A percentile compares a stretch with the other conserved stretches of the same genome.
Evolutionary conservation across 92 coral and sea anemone genomes (phyloP).

Genomic region (Diadumene lineata): DNA sequence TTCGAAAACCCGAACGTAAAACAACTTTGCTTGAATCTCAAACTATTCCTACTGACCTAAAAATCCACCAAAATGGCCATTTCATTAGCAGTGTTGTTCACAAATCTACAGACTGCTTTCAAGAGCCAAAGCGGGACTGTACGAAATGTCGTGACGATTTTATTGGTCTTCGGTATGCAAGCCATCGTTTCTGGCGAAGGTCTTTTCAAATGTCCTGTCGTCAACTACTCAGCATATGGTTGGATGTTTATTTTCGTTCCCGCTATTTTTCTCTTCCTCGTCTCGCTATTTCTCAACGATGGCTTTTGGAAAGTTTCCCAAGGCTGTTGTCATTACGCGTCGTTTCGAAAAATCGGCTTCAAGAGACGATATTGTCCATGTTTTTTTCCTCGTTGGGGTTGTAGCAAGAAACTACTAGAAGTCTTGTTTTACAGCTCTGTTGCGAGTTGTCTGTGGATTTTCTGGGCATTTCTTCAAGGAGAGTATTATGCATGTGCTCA

Average conservation of each 20-base stretch:
- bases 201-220: slow-evolving; percentile 67
- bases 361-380: slow-evolving; percentile 52
- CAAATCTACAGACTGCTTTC: slow-evolving; percentile 58
- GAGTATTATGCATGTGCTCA: slow-evolving; percentile 71
- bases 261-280: slow-evolving; percentile 53
- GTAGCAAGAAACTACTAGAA: slow-evolving; percentile 54
- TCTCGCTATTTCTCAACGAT: slow-evolving; percentile 66
- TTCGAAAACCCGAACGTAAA: too few relatives aligned
- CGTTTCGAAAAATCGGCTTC: slow-evolving; percentile 17
- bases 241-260: slow-evolving; percentile 72
- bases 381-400: slow-evolving; percentile 75
- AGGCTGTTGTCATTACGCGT: slow-evolving; percentile 75
- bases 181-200: slow-evolving; percentile 66
- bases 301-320: slow-evolving; percentile 78
- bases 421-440: slow-evolving; percentile 55
- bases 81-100: slow-evolving; percentile 62
- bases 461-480: slow-evolving; percentile 76
- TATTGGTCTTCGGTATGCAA: slow-evolving; percentile 66
- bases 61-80: slow-evolving; percentile 51
- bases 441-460: slow-evolving; percentile 72
- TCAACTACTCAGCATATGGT: slow-evolving; percentile 53
- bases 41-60: too few relatives aligned
- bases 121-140: slow-evolving; percentile 58
- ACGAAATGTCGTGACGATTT: slow-evolving; percentile 53
- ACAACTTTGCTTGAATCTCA: not conserved